A percentile compares a stretch with the other conserved stretches of the same genome.
Conservation (phyloP, 2,888 invertebrate species). For the Drosophila nigritarsus region DNA sequence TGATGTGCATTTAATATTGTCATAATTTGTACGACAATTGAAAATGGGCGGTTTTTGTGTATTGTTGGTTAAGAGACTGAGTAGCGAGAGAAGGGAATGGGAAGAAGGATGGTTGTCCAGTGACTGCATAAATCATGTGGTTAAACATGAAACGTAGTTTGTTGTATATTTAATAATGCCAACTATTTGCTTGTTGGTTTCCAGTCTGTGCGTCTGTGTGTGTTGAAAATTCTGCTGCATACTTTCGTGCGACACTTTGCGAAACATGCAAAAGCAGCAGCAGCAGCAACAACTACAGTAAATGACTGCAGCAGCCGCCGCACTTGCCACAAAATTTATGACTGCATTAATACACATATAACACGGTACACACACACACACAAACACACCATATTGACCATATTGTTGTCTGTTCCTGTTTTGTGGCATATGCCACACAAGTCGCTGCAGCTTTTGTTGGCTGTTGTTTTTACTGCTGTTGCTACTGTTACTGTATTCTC, state of each 20-base stretch:
- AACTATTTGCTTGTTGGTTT: conserved; percentile 64
- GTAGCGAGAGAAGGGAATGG: neutral
- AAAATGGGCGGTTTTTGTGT: conserved; percentile 25
- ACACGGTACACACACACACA: conserved; percentile 29
- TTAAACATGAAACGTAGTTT: conserved; percentile 77
- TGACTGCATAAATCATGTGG: conserved; percentile 75
- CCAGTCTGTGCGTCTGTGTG: conserved; percentile 15
- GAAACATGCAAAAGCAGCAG: conserved; percentile 58
- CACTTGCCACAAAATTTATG: conserved; percentile 77
- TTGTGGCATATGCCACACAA: conserved; percentile 68
- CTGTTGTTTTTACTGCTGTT: conserved; percentile 9
- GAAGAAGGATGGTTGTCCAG: neutral
- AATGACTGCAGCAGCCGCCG: conserved; percentile 45
- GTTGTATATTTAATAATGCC: conserved; percentile 74
- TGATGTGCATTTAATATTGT: conserved; percentile 66
- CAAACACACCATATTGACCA: conserved; percentile 38
- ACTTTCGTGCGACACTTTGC: conserved; percentile 61
- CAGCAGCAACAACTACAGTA: conserved; percentile 33
- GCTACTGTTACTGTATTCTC: conserved; percentile 24
- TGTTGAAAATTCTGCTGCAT: conserved; percentile 51
- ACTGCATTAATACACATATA: conserved; percentile 64
- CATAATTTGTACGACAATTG: conserved; percentile 67
- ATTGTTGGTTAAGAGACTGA: neutral
- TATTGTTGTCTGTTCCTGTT: conserved; percentile 57
- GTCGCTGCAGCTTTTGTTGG: conserved; percentile 36